These are phyloP conservation scores for Leguminivora glycinivorella DNA, from an alignment of 1,140 invertebrate species.

Conservation along the genomic window DNA sequence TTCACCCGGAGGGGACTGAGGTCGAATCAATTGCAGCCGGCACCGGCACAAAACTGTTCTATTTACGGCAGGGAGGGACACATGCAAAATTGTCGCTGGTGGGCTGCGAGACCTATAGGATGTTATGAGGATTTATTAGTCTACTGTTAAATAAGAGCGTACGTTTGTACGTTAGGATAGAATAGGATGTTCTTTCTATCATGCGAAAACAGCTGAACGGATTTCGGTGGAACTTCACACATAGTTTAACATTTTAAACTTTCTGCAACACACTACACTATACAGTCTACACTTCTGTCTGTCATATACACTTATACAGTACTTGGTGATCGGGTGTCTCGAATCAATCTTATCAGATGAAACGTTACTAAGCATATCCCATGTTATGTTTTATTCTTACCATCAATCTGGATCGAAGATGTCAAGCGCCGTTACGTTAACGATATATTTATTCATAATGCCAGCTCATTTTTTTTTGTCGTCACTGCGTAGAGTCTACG, in stretches of 20 bases:
- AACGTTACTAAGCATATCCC: background rate
- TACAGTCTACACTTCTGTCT: no score
- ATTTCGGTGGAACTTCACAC: no score
- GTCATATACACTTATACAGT: no score
- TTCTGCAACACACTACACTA: no score
- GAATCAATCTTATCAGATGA: background rate
- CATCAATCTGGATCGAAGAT: background rate
- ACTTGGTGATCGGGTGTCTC: no score
- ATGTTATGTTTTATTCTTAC: conserved; percentile 1
- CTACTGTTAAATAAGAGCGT: no score
- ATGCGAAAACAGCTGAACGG: no score
- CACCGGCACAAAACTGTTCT: conserved; percentile 7
- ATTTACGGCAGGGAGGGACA: background rate
- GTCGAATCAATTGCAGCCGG: conserved; percentile 51
- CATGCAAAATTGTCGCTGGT: background rate
- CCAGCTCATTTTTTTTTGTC: background rate
- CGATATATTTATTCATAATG: conserved; percentile 1
- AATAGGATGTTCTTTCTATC: no score
- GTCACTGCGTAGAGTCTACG: background rate
- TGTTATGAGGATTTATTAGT: background rate
- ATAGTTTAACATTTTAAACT: no score
- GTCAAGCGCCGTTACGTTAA: background rate
- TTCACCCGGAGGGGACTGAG: conserved; percentile 37
- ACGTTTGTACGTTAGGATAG: no score
- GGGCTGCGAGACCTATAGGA: background rate